A percentile compares a stretch with the other conserved stretches of the same genome.
These are phyloP conservation scores for Eciton burchellii DNA, from an alignment of 1,140 invertebrate genomes.

Conservation along the genomic window DNA sequence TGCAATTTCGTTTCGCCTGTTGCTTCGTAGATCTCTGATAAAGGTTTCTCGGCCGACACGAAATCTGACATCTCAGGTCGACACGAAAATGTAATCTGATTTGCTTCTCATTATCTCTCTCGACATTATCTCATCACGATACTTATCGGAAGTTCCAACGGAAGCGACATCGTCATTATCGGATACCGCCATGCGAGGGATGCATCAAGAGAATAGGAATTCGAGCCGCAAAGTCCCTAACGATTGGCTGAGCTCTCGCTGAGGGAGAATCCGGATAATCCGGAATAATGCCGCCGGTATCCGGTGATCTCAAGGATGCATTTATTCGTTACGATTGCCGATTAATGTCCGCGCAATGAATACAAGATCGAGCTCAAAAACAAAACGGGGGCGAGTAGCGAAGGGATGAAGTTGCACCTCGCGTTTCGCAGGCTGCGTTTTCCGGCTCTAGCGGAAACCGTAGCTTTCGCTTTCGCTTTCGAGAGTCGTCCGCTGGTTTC, in stretches of 20 bases:
- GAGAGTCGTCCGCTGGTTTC: neutral
- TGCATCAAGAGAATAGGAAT: neutral
- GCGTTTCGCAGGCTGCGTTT: conserved; percentile 21
- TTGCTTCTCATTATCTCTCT: neutral
- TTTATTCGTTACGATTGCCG: neutral
- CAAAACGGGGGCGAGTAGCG: conserved; percentile 19
- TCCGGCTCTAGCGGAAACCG: conserved; percentile 6
- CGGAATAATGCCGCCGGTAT: neutral
- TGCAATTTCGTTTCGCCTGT: conserved; percentile 10
- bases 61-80: too few species aligned
- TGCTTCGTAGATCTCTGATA: neutral
- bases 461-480: neutral
- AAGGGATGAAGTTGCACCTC: conserved; percentile 42
- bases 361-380: neutral
- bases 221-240: neutral
- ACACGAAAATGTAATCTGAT: too few species aligned
- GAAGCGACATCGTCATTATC: neutral
- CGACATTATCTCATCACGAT: neutral
- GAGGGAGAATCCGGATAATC: neutral
- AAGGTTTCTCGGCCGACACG: neutral
- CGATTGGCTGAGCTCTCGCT: neutral
- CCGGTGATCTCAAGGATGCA: neutral
- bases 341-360: conserved; percentile 11
- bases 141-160: neutral
- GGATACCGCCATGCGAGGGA: too few species aligned